Base-by-base conservation (phyloP, 2,888 invertebrate species). In the Amphipoea lucens region DNA sequence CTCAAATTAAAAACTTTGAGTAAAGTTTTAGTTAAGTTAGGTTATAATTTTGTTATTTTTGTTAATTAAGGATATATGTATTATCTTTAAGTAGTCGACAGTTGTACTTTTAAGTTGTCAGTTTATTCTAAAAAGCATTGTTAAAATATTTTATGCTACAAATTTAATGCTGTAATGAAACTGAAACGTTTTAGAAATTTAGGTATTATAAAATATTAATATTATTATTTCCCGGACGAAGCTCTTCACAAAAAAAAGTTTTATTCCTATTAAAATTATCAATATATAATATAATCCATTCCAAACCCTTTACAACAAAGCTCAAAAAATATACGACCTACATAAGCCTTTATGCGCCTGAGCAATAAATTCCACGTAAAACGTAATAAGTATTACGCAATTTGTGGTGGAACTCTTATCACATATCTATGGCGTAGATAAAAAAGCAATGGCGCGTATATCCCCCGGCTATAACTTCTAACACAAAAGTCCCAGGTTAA, bases 401-500 rank as follows among this genome's bases (percentile, higher is more conserved):
- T 51, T 20, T 62, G 76, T 68, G 62, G 23, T 65, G n/a, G 42
- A 70, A 65, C 48, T 65, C 20, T 66, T 76, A 76, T 60, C 70
- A 48, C 63, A 12, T 40, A 70, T 48, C 45, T 29, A 48, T 60
- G 6, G 69, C n/a, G 45, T 36, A 69, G 45, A 57, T 45, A 65
- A 65, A 79, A 42, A 79, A 54, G 11, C 45, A 79, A 67, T 67
- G 71, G 48, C 12, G 79, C 71, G 66, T 71, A 68, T 62, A 79
- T 73, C 62, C 79, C 42, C 57, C 57, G 72, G 36, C 72, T 7
- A 54, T 68, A 79, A 57, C 9, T 67, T 42, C n/a, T 1, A 36
- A 54, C 14, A 69, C 48, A 75, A 63, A 68, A 74, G 29, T 68
- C 20, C 2, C 5, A 68, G 17, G 54, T 14, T 48, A 54, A 23